Evolutionary conservation across 2,888 invertebrate species (phyloP).

Genomic region (Tubulanus polymorphus): DNA sequence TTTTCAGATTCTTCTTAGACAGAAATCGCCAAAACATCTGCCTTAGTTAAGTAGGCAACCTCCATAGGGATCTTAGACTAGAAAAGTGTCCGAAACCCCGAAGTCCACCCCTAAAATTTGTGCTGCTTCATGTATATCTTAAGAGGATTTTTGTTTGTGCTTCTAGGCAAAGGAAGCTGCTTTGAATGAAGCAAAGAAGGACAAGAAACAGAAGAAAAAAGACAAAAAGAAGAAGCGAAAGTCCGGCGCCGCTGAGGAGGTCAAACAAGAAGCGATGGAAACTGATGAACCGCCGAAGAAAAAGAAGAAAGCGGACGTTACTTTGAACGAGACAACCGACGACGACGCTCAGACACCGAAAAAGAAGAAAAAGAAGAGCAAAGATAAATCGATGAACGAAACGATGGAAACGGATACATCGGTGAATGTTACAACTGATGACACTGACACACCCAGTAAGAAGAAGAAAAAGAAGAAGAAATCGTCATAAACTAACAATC

Average conservation of each 20-base stretch:
- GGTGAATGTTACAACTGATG: slow-evolving; percentile 12
- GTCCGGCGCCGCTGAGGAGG: not conserved
- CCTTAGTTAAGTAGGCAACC: not conserved
- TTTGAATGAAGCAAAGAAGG: slow-evolving; percentile 34
- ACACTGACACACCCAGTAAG: slow-evolving; percentile 16
- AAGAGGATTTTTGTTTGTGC: not conserved
- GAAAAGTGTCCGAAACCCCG: not conserved
- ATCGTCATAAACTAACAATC: too few species aligned
- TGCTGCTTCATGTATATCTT: not conserved
- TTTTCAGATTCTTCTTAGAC: not conserved
- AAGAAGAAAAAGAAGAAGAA: slow-evolving; percentile 34
- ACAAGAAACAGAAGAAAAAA: slow-evolving; percentile 41
- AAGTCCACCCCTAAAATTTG: not conserved
- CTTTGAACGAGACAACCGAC: slow-evolving; percentile 11
- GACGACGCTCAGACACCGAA: slow-evolving; percentile 18
- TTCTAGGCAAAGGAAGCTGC: slow-evolving; percentile 33
- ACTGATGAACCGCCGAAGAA: not conserved
- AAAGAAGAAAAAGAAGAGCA: slow-evolving; percentile 34
- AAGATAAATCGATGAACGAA: slow-evolving; percentile 17
- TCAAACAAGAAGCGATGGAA: slow-evolving; percentile 6
- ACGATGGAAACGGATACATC: slow-evolving; percentile 21
- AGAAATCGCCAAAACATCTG: not conserved
- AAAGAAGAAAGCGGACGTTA: slow-evolving; percentile 7
- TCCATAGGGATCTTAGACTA: too few species aligned
- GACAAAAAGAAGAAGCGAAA: slow-evolving; percentile 21